phyloP scores from a whole-genome alignment of 2,888 invertebrate genomes.

The Formica aserva region DNA sequence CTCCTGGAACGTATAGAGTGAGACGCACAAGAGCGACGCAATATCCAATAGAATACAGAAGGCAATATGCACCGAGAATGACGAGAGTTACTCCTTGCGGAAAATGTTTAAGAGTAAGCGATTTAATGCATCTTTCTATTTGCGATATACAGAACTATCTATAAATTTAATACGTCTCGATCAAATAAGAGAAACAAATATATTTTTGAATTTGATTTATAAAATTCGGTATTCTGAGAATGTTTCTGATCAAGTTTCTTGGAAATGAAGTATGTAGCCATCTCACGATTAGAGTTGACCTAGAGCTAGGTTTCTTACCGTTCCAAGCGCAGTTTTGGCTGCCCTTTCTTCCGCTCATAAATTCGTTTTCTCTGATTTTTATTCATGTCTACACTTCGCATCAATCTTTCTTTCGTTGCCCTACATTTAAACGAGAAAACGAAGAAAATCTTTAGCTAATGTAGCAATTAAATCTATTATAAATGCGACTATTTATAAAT shows the following conservation, averaged over 20 bases:
- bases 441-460: conserved; percentile 6
- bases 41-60: background rate
- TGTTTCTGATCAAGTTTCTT: conserved; percentile 1
- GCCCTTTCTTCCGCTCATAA: conserved; percentile 41
- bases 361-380: conserved; percentile 44
- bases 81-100: conserved; percentile 53
- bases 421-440: conserved; percentile 26
- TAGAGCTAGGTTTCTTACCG: conserved; percentile 10
- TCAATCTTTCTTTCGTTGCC: conserved; percentile 36
- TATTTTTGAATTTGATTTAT: background rate
- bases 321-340: conserved; percentile 32
- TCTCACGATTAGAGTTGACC: conserved; percentile 28
- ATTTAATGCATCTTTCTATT: background rate
- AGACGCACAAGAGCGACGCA: background rate
- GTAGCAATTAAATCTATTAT: conserved; percentile 2
- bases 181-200: background rate
- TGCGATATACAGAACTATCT: background rate
- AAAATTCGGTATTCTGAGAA: background rate
- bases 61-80: conserved; percentile 43
- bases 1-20: conserved; percentile 15
- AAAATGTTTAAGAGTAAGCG: conserved; percentile 64
- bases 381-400: conserved; percentile 31
- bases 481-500: background rate
- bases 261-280: conserved; percentile 22
- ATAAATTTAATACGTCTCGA: background rate